phyloP scores from a whole-genome alignment of 2,888 invertebrate species.

The Apotomis betuletana region DNA sequence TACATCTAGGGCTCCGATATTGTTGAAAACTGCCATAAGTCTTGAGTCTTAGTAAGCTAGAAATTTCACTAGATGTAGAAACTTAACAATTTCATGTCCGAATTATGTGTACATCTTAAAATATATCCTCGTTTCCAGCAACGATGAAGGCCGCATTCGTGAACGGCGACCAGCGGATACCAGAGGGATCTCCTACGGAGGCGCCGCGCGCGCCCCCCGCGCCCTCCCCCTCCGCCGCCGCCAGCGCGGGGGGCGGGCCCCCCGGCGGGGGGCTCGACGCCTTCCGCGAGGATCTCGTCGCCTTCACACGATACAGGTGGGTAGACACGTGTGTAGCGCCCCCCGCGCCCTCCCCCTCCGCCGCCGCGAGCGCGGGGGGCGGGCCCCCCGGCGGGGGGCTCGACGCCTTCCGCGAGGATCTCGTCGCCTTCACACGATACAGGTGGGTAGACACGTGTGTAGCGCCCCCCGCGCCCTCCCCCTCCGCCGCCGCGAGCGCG shows the following conservation, averaged over 20 bases:
- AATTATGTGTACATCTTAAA: background rate
- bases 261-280: conserved; percentile 86
- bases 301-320: conserved; percentile 88
- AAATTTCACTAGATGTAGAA: background rate
- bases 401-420: too few species aligned
- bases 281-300: conserved; percentile 93
- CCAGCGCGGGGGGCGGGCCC: conserved; percentile 50
- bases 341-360: too few species aligned
- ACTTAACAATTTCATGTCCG: background rate
- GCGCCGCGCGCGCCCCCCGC: conserved; percentile 39
- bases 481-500: too few species aligned
- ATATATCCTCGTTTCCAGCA: background rate
- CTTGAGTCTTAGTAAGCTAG: too few species aligned
- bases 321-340: background rate
- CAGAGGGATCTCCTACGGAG: conserved; percentile 47
- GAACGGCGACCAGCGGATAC: conserved; percentile 57
- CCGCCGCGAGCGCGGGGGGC: too few species aligned
- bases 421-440: too few species aligned
- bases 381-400: too few species aligned
- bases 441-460: too few species aligned
- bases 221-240: conserved; percentile 40
- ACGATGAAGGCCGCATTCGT: conserved; percentile 44
- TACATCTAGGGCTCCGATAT: too few species aligned
- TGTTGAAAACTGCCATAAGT: too few species aligned
- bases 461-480: too few species aligned